Base-by-base conservation (phyloP, 2,888 invertebrate genomes). In the Athalia cordata region DNA sequence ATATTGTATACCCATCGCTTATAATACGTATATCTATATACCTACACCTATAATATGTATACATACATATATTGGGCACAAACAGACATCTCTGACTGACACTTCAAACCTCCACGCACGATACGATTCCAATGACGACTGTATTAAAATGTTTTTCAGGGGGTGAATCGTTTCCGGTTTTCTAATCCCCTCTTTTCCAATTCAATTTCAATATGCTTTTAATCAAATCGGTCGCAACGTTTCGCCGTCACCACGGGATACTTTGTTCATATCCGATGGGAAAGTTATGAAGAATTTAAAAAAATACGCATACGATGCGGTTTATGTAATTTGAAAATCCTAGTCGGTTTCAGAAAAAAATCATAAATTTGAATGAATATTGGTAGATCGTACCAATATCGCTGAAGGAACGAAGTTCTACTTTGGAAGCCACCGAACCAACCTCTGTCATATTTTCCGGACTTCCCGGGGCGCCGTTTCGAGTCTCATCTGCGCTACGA, bases 121-220 rank as follows among this genome's bases (percentile, higher is more conserved):
- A 43, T 29, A 7, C 62, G 11, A 49, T 50, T 47, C 66, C 61
- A 64, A 74, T 78, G 70, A 78, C 70, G 74, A 74, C 78, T 78
- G 70, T 78, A 65, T 78, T 78, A 78, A 62, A 74, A 64, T 77
- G 29, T 59, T 47, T 45, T 49, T 29, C 61, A 45, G 3, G 29
- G 45, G 50, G 74, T 50, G 47, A 8, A 45, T 13, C 55, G 68
- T 67, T 70, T 78, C 65, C 65, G 72, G 62, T 78, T 47, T 61
- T 11, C n/a, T 7, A 61, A 74, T 72, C 74, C 9, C 29, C 50
- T 45, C 11, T 13, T 61, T 74, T 4, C 59, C 8, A 2, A 75
- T 75, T 62, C 50, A 29, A 75, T 75, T 62, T 29, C 62, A 75
- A 75, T 75, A 49, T 62, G 57, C 7, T 72, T 57, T 52, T 47